Evolutionary conservation across 2,797 vertebrate genomes (phyloP), one percentile per base, ranked within the genome.

Genomic region (Clamator glandarius): DNA sequence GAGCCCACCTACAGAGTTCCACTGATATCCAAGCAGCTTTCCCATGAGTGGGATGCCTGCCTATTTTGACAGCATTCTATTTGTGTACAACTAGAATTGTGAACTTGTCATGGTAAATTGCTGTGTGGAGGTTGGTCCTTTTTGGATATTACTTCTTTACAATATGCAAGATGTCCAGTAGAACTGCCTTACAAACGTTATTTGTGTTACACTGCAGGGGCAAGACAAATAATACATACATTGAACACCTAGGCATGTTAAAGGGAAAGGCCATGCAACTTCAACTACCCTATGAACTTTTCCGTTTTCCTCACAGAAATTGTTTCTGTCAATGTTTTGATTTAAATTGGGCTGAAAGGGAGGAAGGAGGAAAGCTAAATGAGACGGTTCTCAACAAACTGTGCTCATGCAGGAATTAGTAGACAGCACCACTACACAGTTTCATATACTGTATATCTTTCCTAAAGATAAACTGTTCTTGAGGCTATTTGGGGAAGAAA

Each of bases 291-390:
- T 61, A 35, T 48, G 58, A 89, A 90, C 78, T 78, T 95, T 87
- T 87, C 92, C 26, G 96, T 97, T 97, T 97, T 97, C 92, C 93
- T 79, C 69, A 88, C 72, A 92, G 85, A 96, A 97, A 96, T 95
- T 96, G 90, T 94, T 97, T 97, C 96, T 95, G 94, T 95, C n/a
- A 14, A 77, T 93, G 92, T 78, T 96, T 96, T 95, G 94, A 93
- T 96, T 97, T 97, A 97, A 93, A 95, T 79, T 67, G 62, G 80
- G 55, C 44, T 91, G 93, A 94, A 96, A 96, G 20, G n/a, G 61
- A 76, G 57, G 62, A 90, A 96, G 42, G 35, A 94, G 15, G 77
- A 75, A 97, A 93, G 79, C 93, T 96, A 96, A 95, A 96, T 97
- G 42, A 44, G 42, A 96, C 76, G 16, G 78, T 73, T 96, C 93